Conservation (phyloP, 1,140 invertebrate genomes). For the Drosophila pallidifrons region DNA sequence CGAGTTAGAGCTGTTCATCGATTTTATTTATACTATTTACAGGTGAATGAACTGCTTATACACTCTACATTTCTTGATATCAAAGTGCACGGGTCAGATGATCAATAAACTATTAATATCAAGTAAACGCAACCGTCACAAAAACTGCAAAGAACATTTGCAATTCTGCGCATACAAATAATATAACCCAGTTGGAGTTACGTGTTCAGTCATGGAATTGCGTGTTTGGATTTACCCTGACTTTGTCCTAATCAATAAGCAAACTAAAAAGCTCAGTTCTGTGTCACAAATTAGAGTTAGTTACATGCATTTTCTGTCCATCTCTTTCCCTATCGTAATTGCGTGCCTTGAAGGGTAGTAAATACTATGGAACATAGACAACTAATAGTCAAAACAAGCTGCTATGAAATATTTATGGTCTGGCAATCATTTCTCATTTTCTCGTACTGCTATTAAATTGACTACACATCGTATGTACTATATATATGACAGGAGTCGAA, state of each 20-base stretch:
- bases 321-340: not conserved
- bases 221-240: constrained; percentile 8
- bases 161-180: not conserved
- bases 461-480: not conserved
- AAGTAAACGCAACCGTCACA: not conserved
- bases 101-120: not conserved
- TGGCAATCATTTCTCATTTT: too few species aligned
- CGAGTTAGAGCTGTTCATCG: not conserved
- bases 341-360: not conserved
- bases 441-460: not conserved
- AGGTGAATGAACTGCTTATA: constrained; percentile 5
- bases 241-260: constrained; percentile 25
- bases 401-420: too few species aligned
- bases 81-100: not conserved
- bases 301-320: not conserved
- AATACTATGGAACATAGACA: not conserved
- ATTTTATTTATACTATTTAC: constrained; percentile 11
- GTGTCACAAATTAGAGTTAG: constrained; percentile 6
- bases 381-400: constrained; percentile 12
- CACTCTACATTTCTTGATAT: not conserved
- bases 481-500: constrained; percentile 1
- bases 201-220: constrained; percentile 5
- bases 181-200: not conserved
- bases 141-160: not conserved
- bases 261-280: constrained; percentile 1